These are phyloP conservation scores for Orthosia incerta DNA, from an alignment of 2,888 invertebrate species.

Conservation along the genomic window DNA sequence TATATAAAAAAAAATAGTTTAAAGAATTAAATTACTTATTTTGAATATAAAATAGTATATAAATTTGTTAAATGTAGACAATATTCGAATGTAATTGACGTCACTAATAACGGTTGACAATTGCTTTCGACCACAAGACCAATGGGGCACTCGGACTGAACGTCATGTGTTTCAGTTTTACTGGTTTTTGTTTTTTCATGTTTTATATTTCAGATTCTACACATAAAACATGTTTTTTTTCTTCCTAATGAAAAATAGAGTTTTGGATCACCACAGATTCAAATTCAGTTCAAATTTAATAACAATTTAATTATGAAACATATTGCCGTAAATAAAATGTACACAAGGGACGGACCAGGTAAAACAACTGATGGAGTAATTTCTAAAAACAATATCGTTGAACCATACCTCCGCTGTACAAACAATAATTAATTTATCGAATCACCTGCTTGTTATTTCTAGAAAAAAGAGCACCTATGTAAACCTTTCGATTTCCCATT, in stretches of 20 bases:
- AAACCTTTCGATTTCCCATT: no score
- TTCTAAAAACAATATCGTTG: constrained; percentile 54
- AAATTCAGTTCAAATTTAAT: background rate
- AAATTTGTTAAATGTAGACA: no score
- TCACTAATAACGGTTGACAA: no score
- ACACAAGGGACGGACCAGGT: constrained; percentile 16
- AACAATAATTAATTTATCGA: constrained; percentile 48
- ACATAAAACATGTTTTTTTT: background rate
- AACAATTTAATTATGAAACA: constrained; percentile 29
- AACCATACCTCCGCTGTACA: constrained; percentile 31
- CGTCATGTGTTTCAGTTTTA: background rate
- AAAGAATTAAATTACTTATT: no score
- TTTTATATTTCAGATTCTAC: background rate
- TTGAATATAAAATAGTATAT: no score
- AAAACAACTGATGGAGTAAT: constrained; percentile 48
- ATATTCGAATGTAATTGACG: no score
- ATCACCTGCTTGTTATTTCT: constrained; percentile 16
- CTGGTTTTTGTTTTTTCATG: no score
- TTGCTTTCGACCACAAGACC: no score
- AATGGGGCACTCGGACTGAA: no score
- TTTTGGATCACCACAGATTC: background rate
- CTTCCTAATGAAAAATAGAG: background rate
- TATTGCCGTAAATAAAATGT: constrained; percentile 22
- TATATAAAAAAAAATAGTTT: no score
- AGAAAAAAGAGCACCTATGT: background rate